Percentiles rank a stretch among this genome's conserved stretches.
These are phyloP conservation scores for Gracilinanus agilis DNA, from an alignment of 2,113 vertebrate genomes.

Conservation along the genomic window DNA sequence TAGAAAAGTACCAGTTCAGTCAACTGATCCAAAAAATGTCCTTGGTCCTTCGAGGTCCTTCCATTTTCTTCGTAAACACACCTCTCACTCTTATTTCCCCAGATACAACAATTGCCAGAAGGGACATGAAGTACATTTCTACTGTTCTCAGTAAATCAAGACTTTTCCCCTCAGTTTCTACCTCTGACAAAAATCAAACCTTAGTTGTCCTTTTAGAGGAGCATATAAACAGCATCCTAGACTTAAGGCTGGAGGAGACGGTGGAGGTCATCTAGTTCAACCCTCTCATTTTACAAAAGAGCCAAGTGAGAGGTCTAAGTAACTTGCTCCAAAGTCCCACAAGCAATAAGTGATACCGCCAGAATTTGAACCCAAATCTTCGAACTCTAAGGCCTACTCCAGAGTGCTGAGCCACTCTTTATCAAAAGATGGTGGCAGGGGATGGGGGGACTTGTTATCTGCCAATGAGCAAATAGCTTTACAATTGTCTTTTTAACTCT, in stretches of 20 bases:
- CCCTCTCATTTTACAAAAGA: neutral
- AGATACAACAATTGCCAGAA: neutral
- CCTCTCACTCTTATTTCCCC: conserved; percentile 23
- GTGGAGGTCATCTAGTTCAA: neutral
- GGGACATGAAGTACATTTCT: conserved; percentile 3
- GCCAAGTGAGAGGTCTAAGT: neutral
- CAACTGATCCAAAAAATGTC: neutral
- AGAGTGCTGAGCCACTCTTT: neutral
- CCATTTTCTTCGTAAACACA: conserved; percentile 12
- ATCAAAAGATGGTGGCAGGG: neutral
- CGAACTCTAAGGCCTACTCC: neutral
- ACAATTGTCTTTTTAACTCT: neutral
- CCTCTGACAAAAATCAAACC: neutral
- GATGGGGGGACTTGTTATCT: neutral
- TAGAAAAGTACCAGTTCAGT: neutral
- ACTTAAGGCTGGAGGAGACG: neutral
- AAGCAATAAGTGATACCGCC: neutral
- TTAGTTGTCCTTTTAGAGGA: fast-evolving
- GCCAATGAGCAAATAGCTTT: neutral
- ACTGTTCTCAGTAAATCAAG: neutral
- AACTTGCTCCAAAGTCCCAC: neutral
- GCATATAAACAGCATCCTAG: neutral
- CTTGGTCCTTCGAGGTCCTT: neutral
- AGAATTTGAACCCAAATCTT: neutral
- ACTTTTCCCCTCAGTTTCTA: neutral